These are phyloP conservation scores for Sphyrna mokarran DNA, from an alignment of 2,113 vertebrate species.

Conservation along the genomic window DNA sequence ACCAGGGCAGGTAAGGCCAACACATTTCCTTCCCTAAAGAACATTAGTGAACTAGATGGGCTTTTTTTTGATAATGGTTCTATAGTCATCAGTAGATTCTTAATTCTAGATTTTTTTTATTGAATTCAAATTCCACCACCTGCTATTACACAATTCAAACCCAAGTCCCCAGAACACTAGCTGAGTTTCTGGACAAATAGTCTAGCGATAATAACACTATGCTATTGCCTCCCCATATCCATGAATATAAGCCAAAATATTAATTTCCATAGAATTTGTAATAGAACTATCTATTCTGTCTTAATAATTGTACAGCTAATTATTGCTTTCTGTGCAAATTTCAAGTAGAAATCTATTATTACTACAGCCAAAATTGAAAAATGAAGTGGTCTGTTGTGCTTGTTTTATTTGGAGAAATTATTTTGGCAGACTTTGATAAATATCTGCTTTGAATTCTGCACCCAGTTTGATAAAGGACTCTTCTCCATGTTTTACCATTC, in stretches of 20 bases:
- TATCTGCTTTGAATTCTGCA: conserved; percentile 34
- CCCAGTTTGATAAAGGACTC: conserved; percentile 21
- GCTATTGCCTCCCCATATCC: too few species aligned
- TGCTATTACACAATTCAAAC: too few species aligned
- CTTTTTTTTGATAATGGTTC: too few species aligned
- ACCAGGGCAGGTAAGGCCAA: too few species aligned
- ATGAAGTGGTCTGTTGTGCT: conserved; percentile 27
- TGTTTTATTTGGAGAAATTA: conserved; percentile 19
- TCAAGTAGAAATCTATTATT: conserved; percentile 8
- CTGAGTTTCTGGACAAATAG: too few species aligned
- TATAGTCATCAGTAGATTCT: too few species aligned
- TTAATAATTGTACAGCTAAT: not conserved
- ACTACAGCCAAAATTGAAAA: conserved; percentile 11
- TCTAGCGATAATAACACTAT: too few species aligned
- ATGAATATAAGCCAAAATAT: not conserved
- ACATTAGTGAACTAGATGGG: too few species aligned
- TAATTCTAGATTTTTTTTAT: too few species aligned
- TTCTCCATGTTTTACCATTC: conserved; percentile 20
- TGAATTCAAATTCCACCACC: too few species aligned
- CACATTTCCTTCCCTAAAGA: too few species aligned
- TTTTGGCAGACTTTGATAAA: conserved; percentile 35
- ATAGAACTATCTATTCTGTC: not conserved
- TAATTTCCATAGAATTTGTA: not conserved
- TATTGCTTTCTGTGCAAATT: conserved; percentile 8
- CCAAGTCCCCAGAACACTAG: too few species aligned